A percentile compares a stretch with the other conserved stretches of the same genome.
Evolutionary conservation across 2,797 vertebrate species (phyloP).

Genomic region (Miichthys miiuy): DNA sequence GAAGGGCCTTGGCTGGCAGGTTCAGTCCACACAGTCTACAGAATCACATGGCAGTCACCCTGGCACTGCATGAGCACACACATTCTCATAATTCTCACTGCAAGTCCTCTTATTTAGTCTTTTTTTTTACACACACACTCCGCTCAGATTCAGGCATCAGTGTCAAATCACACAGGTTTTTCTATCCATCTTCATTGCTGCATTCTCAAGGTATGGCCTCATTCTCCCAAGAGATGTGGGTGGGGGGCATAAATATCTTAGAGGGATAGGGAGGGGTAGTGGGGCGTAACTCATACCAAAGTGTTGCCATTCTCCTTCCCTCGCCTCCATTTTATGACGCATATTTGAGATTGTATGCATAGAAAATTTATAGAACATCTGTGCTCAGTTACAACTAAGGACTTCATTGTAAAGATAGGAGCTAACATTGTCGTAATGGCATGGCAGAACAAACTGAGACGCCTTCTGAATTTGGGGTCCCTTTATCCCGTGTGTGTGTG

Average conservation of each 20-base stretch:
- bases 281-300: conserved; percentile 51
- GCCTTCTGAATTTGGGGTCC: conserved; percentile 21
- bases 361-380: conserved; percentile 67
- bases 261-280: conserved; percentile 2
- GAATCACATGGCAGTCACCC: conserved; percentile 37
- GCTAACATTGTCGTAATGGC: conserved; percentile 31
- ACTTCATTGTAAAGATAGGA: conserved; percentile 34
- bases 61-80: conserved; percentile 1
- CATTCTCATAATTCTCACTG: background rate
- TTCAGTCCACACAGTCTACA: conserved; percentile 45
- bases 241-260: conserved; percentile 44
- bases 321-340: conserved; percentile 61
- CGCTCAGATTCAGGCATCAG: conserved; percentile 20
- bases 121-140: background rate
- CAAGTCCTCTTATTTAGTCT: background rate
- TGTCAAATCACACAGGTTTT: conserved; percentile 47
- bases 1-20: conserved; percentile 52
- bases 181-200: conserved; percentile 57
- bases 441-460: conserved; percentile 14
- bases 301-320: conserved; percentile 46
- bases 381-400: conserved; percentile 48
- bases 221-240: conserved; percentile 54
- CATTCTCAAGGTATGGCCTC: conserved; percentile 63
- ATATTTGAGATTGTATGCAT: conserved; percentile 56
- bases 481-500: conserved; percentile 7